A percentile compares a stretch with the other conserved stretches of the same genome.
Evolutionary conservation across 1,140 invertebrate genomes (phyloP).

Genomic region (Drosophila arawakana): DNA sequence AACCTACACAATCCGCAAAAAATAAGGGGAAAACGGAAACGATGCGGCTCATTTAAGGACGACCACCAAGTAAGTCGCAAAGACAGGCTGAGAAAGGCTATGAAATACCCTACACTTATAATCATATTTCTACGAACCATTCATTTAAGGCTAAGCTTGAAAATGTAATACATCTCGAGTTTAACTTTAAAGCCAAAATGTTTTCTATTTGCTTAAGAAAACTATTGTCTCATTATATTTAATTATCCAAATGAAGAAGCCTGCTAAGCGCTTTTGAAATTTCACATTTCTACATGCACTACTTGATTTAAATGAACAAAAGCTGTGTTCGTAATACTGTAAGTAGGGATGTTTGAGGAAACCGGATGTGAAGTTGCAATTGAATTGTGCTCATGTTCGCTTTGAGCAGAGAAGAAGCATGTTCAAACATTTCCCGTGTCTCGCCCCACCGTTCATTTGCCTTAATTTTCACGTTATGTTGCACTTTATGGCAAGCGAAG

Average conservation of each 20-base stretch:
- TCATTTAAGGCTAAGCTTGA: no score
- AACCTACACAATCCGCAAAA: constrained; percentile 36
- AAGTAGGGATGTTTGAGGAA: constrained; percentile 33
- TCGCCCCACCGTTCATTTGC: constrained; percentile 1
- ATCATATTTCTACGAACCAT: no score
- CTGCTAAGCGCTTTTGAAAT: neutral
- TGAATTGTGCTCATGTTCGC: constrained; percentile 63
- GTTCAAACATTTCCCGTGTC: constrained; percentile 54
- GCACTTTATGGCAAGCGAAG: constrained; percentile 52
- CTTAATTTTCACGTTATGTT: constrained; percentile 45
- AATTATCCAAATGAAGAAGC: no score
- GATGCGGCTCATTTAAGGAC: constrained; percentile 78
- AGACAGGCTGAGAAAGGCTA: neutral
- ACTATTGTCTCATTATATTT: no score
- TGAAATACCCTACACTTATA: neutral
- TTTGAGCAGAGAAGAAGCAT: constrained; percentile 29
- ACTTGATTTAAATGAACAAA: neutral
- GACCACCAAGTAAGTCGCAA: constrained; percentile 56
- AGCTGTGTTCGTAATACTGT: neutral
- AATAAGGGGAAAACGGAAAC: constrained; percentile 48
- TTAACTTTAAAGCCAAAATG: neutral
- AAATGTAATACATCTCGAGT: neutral
- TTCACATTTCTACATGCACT: neutral
- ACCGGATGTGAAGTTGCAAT: constrained; percentile 74
- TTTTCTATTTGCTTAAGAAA: neutral